Evolutionary conservation across 2,888 invertebrate genomes (phyloP).

Genomic region (Trichacis sp.): DNA sequence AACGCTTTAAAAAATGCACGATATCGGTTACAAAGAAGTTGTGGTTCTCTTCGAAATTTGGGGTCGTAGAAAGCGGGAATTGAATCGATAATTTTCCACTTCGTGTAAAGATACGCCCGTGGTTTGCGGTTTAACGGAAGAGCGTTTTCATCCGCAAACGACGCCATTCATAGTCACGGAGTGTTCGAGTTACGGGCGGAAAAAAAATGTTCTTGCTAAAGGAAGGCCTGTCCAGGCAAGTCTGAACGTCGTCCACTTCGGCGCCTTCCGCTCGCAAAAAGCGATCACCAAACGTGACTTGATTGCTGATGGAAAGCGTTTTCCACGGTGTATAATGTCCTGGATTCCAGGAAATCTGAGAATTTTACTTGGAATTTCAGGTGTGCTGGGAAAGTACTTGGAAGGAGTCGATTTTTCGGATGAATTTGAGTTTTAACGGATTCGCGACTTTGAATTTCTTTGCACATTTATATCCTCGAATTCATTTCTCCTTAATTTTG

Average conservation of each 20-base stretch:
- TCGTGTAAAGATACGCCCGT: conserved; percentile 6
- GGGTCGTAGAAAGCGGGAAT: conserved; percentile 14
- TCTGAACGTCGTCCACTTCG: conserved; percentile 38
- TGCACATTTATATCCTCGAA: too few species aligned
- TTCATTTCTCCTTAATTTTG: too few species aligned
- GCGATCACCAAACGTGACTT: conserved; percentile 38
- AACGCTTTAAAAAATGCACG: too few species aligned
- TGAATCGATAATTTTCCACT: conserved; percentile 36
- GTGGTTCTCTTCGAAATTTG: too few species aligned
- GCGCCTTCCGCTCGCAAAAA: conserved; percentile 45
- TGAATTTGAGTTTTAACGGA: too few species aligned
- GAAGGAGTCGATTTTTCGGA: too few species aligned
- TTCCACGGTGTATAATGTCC: too few species aligned
- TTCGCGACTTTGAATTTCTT: too few species aligned
- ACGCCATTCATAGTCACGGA: conserved; percentile 38
- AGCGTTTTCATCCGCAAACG: conserved; percentile 31
- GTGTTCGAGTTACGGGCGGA: conserved; percentile 26
- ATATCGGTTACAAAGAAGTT: too few species aligned
- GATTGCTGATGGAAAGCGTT: conserved; percentile 28
- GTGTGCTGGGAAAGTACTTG: too few species aligned
- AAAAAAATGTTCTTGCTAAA: conserved; percentile 27
- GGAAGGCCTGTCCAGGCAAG: conserved; percentile 24
- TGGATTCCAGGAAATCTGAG: too few species aligned
- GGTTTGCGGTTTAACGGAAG: conserved; percentile 25
- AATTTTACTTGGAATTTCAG: too few species aligned